phyloP scores from a whole-genome alignment of 30 jellyfish, hydroid and myxozoan genomes.

The Kudoa iwatai region DNA sequence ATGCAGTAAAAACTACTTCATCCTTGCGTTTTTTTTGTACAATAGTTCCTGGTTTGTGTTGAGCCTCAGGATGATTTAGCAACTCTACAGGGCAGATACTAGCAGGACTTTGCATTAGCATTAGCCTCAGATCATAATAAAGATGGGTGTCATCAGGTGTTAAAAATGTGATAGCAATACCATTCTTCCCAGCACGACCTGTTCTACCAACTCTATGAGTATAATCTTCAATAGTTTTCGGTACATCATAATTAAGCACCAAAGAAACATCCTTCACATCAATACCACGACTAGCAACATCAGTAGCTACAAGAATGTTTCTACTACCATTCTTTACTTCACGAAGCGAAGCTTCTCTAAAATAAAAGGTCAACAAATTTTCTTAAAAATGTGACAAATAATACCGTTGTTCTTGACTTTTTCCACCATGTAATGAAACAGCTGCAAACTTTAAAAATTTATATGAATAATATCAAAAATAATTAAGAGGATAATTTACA shows the following conservation, averaged over 20 bases:
- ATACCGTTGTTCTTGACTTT: constrained; percentile 80
- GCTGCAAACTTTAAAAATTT: constrained; percentile 23
- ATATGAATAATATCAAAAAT: no score
- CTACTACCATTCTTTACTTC: constrained; percentile 39
- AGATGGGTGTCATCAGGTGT: constrained; percentile 43
- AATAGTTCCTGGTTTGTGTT: constrained; percentile 92
- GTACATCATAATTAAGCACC: constrained; percentile 79
- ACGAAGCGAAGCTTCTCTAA: constrained; percentile 45
- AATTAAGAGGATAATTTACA: constrained; percentile 14
- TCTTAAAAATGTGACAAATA: no score
- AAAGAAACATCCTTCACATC: constrained; percentile 77
- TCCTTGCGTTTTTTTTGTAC: constrained; percentile 59
- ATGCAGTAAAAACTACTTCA: constrained; percentile 4
- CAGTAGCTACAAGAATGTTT: constrained; percentile 80
- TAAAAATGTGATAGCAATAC: constrained; percentile 61
- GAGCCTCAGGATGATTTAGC: constrained; percentile 87
- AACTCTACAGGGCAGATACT: constrained; percentile 51
- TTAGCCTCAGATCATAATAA: constrained; percentile 49
- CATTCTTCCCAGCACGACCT: constrained; percentile 93
- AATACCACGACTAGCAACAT: constrained; percentile 98
- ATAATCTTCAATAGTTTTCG: constrained; percentile 58
- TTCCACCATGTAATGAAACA: constrained; percentile 77
- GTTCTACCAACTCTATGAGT: constrained; percentile 98
- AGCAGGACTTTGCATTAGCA: constrained; percentile 51
- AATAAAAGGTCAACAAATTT: neutral